Conservation (phyloP, 2,797 vertebrate genomes). For the Thripadectes ignobilis region DNA sequence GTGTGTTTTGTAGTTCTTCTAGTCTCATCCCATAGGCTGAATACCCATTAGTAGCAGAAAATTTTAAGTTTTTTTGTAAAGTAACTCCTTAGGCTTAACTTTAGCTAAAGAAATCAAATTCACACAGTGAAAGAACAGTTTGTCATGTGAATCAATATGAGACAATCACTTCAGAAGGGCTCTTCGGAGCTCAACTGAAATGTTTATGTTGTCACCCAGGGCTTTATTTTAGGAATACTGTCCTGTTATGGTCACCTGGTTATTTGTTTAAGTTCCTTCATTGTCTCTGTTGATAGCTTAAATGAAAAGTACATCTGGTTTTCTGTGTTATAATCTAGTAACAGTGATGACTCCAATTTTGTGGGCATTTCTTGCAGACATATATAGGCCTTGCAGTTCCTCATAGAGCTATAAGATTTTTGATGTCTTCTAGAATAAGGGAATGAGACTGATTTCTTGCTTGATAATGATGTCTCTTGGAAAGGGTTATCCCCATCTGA, state of each 20-base stretch:
- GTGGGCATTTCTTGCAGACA: not conserved
- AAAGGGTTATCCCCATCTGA: not conserved
- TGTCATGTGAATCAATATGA: not conserved
- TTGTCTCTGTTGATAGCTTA: not conserved
- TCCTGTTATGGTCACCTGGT: not conserved
- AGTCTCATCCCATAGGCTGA: not conserved
- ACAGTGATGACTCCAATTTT: not conserved
- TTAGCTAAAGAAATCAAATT: not conserved
- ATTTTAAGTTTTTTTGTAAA: not conserved
- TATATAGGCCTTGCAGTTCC: not conserved
- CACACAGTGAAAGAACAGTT: not conserved
- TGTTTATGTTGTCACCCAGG: not conserved
- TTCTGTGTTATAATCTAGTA: not conserved
- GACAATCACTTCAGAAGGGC: not conserved
- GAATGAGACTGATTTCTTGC: not conserved
- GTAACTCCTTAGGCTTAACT: not conserved
- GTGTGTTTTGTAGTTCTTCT: not conserved
- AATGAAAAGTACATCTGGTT: not conserved
- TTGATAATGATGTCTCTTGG: not conserved
- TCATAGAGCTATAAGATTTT: not conserved
- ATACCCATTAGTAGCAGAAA: not conserved
- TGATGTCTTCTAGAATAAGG: not conserved
- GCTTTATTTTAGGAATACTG: not conserved
- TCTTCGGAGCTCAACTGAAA: not conserved
- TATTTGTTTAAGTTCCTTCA: not conserved